Evolutionary conservation across 2,888 invertebrate genomes (phyloP), one percentile per base, ranked within the genome.

Genomic region (Conchocele bisecta): DNA sequence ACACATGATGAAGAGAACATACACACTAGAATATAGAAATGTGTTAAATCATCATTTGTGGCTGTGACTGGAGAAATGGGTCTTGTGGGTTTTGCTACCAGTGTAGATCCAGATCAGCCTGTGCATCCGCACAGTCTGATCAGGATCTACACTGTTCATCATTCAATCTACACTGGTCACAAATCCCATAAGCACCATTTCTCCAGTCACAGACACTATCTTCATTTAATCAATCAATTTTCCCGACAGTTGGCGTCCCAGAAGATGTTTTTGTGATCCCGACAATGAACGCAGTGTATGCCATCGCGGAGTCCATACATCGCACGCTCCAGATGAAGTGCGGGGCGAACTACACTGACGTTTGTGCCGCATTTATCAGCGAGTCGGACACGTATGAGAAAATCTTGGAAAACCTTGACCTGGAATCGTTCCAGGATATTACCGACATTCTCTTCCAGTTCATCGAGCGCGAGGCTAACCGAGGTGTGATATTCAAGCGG

Each of bases 281-380:
- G 17, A 91, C 90, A n/a, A 89, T 91, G 29, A 89, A 91, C 70
- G 88, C 91, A n/a, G 90, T 92, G 2, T 86, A 88, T 56, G 86
- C 91, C 2, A 54, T 91, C n/a, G 89, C 89, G 11, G 84, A 89
- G 44, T 91, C 88, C 7, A 69, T 91, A 7, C 88, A 89, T 50
- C 70, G 82, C 3, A 88, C 90, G 0, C 81, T 90, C 6, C 59
- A 84, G 22, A 80, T 86, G 50, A 85, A 85, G 53, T 89, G 88
- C 70, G 87, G 86, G 0, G 28, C 41, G 1, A 61, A 69, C 50
- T 87, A 86, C 72, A 58, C 28, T 3, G 81, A 80, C 9, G 69
- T 88, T 1, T 89, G 88, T 61, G 39, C 75, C 1, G 64, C 68
- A 11, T 85, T 81, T 48, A 33, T 70, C 50, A 76, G 75, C n/a